These are phyloP conservation scores for Mylabris phalerata DNA, from an alignment of 1,140 invertebrate species.

Conservation along the genomic window DNA sequence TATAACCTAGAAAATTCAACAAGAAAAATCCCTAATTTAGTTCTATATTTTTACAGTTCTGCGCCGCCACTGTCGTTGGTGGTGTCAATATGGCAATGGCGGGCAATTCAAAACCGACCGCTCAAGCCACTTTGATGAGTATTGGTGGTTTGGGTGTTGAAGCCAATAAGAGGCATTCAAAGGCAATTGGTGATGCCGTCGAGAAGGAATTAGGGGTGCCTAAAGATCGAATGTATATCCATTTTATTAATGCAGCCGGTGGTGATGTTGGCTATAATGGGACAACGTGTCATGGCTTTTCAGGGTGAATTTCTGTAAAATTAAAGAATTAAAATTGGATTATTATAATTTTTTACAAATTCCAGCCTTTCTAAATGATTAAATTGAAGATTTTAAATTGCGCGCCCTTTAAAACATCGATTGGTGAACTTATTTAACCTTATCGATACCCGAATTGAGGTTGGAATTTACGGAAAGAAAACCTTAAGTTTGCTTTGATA, in stretches of 20 bases:
- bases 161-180: constrained; percentile 59
- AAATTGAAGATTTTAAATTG: no score
- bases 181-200: constrained; percentile 51
- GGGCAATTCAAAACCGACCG: constrained; percentile 56
- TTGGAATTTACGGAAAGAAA: no score
- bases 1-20: background rate
- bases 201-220: constrained; percentile 53
- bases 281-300: constrained; percentile 57
- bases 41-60: constrained; percentile 45
- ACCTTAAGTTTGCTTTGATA: no score
- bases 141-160: constrained; percentile 58
- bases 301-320: constrained; percentile 37
- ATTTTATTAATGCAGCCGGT: constrained; percentile 50
- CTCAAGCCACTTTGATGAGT: constrained; percentile 52
- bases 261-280: constrained; percentile 56
- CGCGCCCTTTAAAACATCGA: no score
- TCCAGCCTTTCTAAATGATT: no score
- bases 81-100: constrained; percentile 56
- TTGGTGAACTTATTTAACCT: no score
- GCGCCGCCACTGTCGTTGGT: constrained; percentile 52
- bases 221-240: constrained; percentile 55
- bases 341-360: no score
- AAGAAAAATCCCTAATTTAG: background rate
- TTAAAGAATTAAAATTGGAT: no score
- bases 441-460: no score